A percentile compares a stretch with the other conserved stretches of the same genome.
Evolutionary conservation across 2,888 invertebrate genomes (phyloP).

Genomic region (Pristionchus japonicus): DNA sequence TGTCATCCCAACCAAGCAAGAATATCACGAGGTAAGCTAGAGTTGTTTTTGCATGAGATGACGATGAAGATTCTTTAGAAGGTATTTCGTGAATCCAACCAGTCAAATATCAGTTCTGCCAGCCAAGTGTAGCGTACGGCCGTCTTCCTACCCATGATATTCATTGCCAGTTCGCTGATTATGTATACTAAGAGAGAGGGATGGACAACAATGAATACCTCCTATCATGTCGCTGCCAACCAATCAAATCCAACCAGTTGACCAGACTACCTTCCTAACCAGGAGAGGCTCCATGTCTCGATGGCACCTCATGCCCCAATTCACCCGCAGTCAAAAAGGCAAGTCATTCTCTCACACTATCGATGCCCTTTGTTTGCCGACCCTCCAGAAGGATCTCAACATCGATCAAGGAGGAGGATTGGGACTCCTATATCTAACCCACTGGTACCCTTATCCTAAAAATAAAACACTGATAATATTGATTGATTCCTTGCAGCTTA

Average conservation of each 20-base stretch:
- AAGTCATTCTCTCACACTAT: background rate
- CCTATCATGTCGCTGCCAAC: slow-evolving; percentile 49
- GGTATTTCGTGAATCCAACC: background rate
- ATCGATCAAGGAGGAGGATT: slow-evolving; percentile 88
- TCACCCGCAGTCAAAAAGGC: slow-evolving; percentile 60
- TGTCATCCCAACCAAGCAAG: slow-evolving; percentile 56
- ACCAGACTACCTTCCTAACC: slow-evolving; percentile 55
- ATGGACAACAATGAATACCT: too few relatives aligned
- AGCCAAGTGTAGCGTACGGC: slow-evolving; percentile 84
- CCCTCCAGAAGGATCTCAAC: slow-evolving; percentile 91
- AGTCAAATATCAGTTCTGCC: slow-evolving; percentile 58
- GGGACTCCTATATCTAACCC: slow-evolving; percentile 82
- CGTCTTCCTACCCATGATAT: slow-evolving; percentile 96
- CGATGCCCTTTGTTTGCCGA: slow-evolving; percentile 76
- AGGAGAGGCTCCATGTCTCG: slow-evolving; percentile 50
- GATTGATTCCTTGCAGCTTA: too few relatives aligned
- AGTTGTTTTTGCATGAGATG: background rate
- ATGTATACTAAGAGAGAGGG: too few relatives aligned
- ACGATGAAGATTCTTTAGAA: background rate
- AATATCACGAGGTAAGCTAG: slow-evolving; percentile 50
- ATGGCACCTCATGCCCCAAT: slow-evolving; percentile 57
- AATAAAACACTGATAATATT: too few relatives aligned
- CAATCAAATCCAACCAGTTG: slow-evolving; percentile 48
- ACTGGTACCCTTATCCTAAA: too few relatives aligned
- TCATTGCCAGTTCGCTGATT: slow-evolving; percentile 83